A percentile compares a stretch with the other conserved stretches of the same genome.
Conservation (phyloP, 2,888 invertebrate species). For the Catocala nupta region DNA sequence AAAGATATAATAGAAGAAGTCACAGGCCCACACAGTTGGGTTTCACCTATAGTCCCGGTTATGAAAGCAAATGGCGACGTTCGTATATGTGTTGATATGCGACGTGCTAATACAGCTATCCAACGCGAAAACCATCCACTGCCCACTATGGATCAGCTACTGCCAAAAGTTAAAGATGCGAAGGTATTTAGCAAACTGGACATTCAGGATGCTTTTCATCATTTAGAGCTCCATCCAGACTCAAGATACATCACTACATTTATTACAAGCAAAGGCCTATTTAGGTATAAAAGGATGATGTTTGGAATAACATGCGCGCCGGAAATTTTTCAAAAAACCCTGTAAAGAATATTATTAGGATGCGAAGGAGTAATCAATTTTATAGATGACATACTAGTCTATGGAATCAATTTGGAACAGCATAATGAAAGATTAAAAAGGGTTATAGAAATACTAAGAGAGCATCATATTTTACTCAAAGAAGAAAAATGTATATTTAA, state of each 20-base stretch:
- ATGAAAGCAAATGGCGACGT: neutral
- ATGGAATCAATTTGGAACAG: slow-evolving; percentile 29
- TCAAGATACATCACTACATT: slow-evolving; percentile 49
- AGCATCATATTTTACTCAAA: slow-evolving; percentile 1
- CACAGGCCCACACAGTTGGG: neutral
- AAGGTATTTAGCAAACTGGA: slow-evolving; percentile 43
- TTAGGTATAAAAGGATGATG: slow-evolving; percentile 64
- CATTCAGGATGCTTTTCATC: slow-evolving; percentile 49
- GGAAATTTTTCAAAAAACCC: slow-evolving; percentile 57
- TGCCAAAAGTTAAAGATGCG: slow-evolving; percentile 47
- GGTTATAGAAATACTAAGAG: neutral
- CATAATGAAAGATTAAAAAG: slow-evolving; percentile 8
- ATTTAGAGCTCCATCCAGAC: slow-evolving; percentile 38
- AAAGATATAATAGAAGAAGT: neutral
- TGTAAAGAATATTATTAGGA: slow-evolving; percentile 48
- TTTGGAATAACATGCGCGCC: slow-evolving; percentile 70
- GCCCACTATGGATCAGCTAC: slow-evolving; percentile 49
- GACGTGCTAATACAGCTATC: slow-evolving; percentile 53
- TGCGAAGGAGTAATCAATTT: slow-evolving; percentile 49
- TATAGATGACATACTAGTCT: slow-evolving; percentile 52
- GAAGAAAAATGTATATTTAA: slow-evolving; percentile 10
- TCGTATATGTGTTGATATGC: slow-evolving; percentile 50
- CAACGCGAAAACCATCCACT: slow-evolving; percentile 51
- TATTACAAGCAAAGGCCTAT: slow-evolving; percentile 39
- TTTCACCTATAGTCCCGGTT: neutral